Evolutionary conservation across 1,140 invertebrate species (phyloP).

Genomic region (Hyposmocoma kahamanoa): DNA sequence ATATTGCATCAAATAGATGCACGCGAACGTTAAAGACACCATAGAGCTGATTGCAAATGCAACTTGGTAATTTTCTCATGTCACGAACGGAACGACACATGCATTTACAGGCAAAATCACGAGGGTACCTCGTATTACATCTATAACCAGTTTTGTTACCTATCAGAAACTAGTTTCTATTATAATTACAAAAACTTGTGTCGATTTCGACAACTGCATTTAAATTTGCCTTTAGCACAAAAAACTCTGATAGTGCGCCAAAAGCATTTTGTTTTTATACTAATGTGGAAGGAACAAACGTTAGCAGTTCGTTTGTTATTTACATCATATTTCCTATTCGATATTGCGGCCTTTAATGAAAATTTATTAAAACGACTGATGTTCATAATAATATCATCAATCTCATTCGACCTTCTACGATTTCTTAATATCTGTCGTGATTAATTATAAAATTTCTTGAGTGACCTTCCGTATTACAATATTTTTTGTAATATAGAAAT

Average conservation of each 20-base stretch:
- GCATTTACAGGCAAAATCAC: conserved; percentile 13
- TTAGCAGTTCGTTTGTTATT: conserved; percentile 17
- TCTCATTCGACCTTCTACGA: not conserved
- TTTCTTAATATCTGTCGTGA: not conserved
- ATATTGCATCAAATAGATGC: conserved; percentile 54
- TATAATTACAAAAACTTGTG: not conserved
- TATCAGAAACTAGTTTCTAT: not conserved
- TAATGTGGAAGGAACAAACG: conserved; percentile 18
- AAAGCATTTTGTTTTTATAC: conserved; percentile 11
- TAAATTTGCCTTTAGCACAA: not conserved
- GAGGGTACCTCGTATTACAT: conserved; percentile 2
- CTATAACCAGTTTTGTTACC: not conserved
- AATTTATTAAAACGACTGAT: not conserved
- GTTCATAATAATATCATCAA: not conserved
- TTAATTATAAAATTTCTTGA: no score
- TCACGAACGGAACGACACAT: conserved; percentile 25
- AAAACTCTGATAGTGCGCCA: not conserved
- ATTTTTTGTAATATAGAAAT: no score
- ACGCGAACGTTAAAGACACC: conserved; percentile 45
- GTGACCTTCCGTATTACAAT: no score
- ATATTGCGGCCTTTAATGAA: not conserved
- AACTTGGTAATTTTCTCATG: conserved; percentile 36
- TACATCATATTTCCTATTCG: conserved; percentile 19
- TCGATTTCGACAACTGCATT: not conserved
- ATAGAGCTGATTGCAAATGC: conserved; percentile 33